A percentile compares a stretch with the other conserved stretches of the same genome.
phyloP scores from a whole-genome alignment of 2,113 vertebrate genomes.

The Etia nguti region DNA sequence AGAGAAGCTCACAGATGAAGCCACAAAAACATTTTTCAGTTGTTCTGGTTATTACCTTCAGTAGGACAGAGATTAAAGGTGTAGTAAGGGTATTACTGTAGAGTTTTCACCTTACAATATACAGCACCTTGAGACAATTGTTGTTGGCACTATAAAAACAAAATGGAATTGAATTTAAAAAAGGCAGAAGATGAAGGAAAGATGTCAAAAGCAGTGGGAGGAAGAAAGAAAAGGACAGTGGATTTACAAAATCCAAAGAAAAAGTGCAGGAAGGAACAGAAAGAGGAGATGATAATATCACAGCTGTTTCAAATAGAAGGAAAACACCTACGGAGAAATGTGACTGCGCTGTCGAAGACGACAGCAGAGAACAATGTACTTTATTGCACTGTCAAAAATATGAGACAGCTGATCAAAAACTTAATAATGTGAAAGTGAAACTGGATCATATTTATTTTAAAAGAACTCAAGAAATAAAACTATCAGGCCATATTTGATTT shows the following conservation, averaged over 20 bases:
- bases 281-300: neutral
- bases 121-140: neutral
- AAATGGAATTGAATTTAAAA: neutral
- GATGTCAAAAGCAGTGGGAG: neutral
- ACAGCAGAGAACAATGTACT: accelerated
- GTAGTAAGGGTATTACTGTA: accelerated
- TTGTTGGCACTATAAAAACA: accelerated
- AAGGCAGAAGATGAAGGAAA: neutral
- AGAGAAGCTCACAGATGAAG: neutral
- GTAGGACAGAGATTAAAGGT: neutral
- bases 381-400: neutral
- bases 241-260: no score
- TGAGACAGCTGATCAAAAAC: neutral
- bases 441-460: neutral
- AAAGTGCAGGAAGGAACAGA: neutral
- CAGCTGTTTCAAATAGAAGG: neutral
- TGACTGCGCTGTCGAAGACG: neutral
- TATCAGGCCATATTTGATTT: neutral
- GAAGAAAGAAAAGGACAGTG: neutral
- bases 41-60: neutral
- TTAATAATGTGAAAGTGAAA: neutral
- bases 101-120: neutral
- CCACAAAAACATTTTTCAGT: neutral
- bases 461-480: neutral
- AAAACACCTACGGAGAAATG: neutral